Percentiles rank a stretch among this genome's conserved stretches.
phyloP scores from a whole-genome alignment of 2,113 vertebrate species.

The Syrmaticus mikado region DNA sequence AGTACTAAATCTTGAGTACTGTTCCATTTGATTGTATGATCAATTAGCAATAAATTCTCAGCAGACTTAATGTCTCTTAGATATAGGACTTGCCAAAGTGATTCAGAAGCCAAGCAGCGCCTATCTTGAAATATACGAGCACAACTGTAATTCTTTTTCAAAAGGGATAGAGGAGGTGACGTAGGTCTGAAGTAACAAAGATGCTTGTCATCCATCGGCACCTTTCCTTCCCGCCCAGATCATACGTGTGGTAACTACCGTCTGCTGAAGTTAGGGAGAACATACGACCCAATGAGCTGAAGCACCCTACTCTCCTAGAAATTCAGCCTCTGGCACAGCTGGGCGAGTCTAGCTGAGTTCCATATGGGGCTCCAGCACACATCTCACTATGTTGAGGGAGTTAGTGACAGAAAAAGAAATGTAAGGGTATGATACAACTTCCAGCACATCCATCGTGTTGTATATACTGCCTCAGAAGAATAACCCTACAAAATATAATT shows the following conservation, averaged over 20 bases:
- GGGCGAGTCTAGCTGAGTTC: background rate
- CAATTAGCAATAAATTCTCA: background rate
- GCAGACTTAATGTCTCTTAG: background rate
- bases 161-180: background rate
- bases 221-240: background rate
- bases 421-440: background rate
- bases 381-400: background rate
- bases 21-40: background rate
- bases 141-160: background rate
- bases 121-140: background rate
- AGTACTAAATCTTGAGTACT: background rate
- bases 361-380: background rate
- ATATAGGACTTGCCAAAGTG: background rate
- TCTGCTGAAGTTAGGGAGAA: background rate
- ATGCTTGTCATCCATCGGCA: background rate
- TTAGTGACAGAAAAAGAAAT: background rate
- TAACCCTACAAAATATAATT: background rate
- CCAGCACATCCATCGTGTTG: background rate
- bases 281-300: background rate
- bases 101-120: background rate
- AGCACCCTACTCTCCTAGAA: background rate
- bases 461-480: background rate
- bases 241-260: background rate
- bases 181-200: background rate
- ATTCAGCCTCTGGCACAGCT: background rate